Conservation (phyloP, 2,888 invertebrate species). For the Nudaria mundana region DNA sequence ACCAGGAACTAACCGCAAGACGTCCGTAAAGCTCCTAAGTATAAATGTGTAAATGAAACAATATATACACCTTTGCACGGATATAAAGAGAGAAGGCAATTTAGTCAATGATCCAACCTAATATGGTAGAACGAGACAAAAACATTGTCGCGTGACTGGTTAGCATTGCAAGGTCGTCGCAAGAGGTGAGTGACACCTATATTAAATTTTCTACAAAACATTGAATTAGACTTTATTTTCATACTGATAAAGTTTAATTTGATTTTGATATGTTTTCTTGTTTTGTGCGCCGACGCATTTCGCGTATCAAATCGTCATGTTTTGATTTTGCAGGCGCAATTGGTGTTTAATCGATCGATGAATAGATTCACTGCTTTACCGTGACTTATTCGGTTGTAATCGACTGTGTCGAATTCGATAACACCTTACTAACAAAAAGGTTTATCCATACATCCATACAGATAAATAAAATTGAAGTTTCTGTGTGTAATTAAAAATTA, state of each 20-base stretch:
- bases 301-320: slow-evolving; percentile 65
- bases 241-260: slow-evolving; percentile 18
- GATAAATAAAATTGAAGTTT: too few relatives aligned
- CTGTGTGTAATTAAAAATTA: too few relatives aligned
- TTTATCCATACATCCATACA: too few relatives aligned
- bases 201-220: slow-evolving; percentile 6
- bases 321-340: slow-evolving; percentile 51
- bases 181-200: slow-evolving; percentile 69
- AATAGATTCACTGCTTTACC: slow-evolving; percentile 40
- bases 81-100: slow-evolving; percentile 40
- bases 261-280: slow-evolving; percentile 1
- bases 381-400: slow-evolving; percentile 40
- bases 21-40: slow-evolving; percentile 43
- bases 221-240: slow-evolving; percentile 14
- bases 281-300: slow-evolving; percentile 44
- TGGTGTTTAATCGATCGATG: slow-evolving; percentile 59
- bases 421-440: slow-evolving; percentile 18
- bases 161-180: slow-evolving; percentile 79
- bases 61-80: slow-evolving; percentile 40
- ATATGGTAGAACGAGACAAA: slow-evolving; percentile 41
- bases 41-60: slow-evolving; percentile 34
- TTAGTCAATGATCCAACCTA: slow-evolving; percentile 22
- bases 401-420: slow-evolving; percentile 42
- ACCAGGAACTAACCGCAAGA: slow-evolving; percentile 26
- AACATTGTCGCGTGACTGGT: slow-evolving; percentile 64